These are phyloP conservation scores for Phasia obesa DNA, from an alignment of 2,888 invertebrate genomes.

Conservation along the genomic window DNA sequence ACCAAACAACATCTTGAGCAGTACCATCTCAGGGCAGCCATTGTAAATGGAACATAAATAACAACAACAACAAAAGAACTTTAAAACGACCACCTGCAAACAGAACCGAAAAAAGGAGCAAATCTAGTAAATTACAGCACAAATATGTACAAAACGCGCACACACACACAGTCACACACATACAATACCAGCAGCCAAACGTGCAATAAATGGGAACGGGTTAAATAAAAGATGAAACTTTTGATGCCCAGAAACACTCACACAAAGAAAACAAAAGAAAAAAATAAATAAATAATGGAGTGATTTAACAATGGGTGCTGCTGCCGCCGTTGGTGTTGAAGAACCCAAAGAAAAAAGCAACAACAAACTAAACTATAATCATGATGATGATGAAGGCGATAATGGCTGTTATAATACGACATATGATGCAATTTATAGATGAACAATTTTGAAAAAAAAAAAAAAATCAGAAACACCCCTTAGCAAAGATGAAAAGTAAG, in stretches of 20 bases:
- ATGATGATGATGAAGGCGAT: constrained; percentile 60
- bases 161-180: too few species aligned
- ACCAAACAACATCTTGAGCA: constrained; percentile 61
- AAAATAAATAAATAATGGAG: constrained; percentile 3
- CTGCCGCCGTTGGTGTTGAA: constrained; percentile 41
- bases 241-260: constrained; percentile 5
- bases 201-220: constrained; percentile 48
- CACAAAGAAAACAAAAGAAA: neutral
- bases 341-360: constrained; percentile 31
- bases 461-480: constrained; percentile 68
- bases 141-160: constrained; percentile 77
- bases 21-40: constrained; percentile 52
- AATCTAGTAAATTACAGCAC: constrained; percentile 79
- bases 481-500: constrained; percentile 31
- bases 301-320: constrained; percentile 54
- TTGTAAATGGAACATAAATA: constrained; percentile 29
- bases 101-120: constrained; percentile 79
- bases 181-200: constrained; percentile 11
- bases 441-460: constrained; percentile 41
- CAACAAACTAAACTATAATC: constrained; percentile 17
- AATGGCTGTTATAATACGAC: constrained; percentile 67
- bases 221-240: constrained; percentile 55
- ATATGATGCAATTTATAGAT: constrained; percentile 66
- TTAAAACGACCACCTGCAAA: constrained; percentile 76
- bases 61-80: constrained; percentile 16